These are phyloP conservation scores for Steinernema feltiae DNA, from an alignment of 1,140 invertebrate species.

Conservation along the genomic window DNA sequence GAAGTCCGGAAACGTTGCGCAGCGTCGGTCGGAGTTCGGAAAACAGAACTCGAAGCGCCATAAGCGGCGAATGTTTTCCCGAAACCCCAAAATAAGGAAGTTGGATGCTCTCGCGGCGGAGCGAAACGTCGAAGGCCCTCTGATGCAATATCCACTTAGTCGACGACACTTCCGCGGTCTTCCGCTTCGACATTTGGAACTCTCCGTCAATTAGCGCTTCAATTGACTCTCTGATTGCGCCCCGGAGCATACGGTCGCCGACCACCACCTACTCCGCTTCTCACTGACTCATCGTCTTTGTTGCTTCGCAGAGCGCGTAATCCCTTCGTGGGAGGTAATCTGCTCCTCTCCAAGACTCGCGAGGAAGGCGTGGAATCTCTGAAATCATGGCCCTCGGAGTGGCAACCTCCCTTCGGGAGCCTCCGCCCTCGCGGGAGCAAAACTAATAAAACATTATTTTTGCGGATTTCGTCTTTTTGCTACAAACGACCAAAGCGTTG, in stretches of 20 bases:
- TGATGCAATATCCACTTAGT: conserved; percentile 10
- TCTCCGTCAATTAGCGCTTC: background rate
- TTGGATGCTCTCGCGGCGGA: background rate
- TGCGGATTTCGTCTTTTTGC: conserved; percentile 6
- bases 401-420: background rate
- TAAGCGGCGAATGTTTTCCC: background rate
- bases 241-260: too few species aligned
- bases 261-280: too few species aligned
- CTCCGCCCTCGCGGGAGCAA: background rate
- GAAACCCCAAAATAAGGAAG: background rate
- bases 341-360: background rate
- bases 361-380: too few species aligned
- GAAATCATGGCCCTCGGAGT: too few species aligned
- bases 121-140: background rate
- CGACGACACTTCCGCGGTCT: background rate
- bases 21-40: too few species aligned
- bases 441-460: conserved; percentile 11
- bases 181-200: background rate
- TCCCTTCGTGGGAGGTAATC: background rate
- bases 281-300: too few species aligned
- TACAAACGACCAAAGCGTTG: background rate
- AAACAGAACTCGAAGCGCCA: background rate
- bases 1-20: too few species aligned
- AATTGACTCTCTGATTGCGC: too few species aligned
- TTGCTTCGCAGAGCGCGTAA: too few species aligned